Conservation (phyloP, 2,113 vertebrate species). For the Lasiurus cinereus region DNA sequence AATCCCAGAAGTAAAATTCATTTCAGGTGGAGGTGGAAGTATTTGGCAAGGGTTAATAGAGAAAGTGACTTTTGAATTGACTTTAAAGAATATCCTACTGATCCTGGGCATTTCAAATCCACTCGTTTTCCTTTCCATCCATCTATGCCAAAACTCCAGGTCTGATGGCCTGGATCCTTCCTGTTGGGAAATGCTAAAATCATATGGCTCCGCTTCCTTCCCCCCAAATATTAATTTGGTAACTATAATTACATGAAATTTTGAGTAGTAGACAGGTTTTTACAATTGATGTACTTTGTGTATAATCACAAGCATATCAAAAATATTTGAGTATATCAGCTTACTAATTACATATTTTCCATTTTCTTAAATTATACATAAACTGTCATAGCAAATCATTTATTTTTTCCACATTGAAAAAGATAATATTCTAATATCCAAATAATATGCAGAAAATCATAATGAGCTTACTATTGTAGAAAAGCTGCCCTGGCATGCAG, state of each 20-base stretch:
- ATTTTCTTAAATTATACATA: conserved; percentile 2
- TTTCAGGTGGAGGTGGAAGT: background rate
- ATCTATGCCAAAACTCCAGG: background rate
- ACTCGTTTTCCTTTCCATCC: background rate
- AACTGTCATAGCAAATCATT: background rate
- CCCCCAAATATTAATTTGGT: background rate
- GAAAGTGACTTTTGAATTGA: background rate
- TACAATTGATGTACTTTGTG: background rate
- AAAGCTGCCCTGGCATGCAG: background rate
- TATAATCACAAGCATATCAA: conserved; percentile 11
- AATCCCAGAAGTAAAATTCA: conserved; percentile 3
- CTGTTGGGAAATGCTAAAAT: background rate
- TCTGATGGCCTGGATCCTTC: background rate
- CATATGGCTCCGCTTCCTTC: background rate
- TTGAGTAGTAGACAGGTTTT: conserved; percentile 44
- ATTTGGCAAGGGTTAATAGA: background rate
- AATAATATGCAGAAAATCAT: conserved; percentile 23
- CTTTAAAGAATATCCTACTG: background rate
- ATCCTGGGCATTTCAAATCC: background rate
- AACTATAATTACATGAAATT: background rate
- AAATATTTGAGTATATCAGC: conserved; percentile 2
- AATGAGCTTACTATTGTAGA: background rate
- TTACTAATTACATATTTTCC: conserved; percentile 27
- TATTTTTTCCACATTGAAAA: conserved; percentile 22
- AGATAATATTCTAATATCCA: background rate